Conservation (phyloP, 2,797 vertebrate genomes). For the Sebastes taczanowskii region DNA sequence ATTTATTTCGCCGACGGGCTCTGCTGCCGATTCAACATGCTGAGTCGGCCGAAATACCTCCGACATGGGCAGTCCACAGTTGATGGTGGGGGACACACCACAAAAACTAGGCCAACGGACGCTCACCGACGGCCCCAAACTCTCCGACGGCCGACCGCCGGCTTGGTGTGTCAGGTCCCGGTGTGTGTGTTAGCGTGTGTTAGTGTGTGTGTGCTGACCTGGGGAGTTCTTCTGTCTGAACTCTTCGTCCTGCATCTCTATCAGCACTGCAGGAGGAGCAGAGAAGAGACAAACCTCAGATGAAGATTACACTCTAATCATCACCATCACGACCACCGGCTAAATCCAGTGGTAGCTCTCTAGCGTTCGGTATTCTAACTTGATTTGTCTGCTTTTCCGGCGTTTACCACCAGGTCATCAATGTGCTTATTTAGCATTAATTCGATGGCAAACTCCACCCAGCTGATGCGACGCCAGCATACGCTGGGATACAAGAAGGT, state of each 20-base stretch:
- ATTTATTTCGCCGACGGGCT: no score
- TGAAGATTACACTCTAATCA: neutral
- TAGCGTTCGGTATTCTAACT: neutral
- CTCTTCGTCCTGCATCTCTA: constrained; percentile 89
- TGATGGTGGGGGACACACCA: no score
- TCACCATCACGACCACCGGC: neutral
- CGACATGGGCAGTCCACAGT: rapidly evolving
- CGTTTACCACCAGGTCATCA: neutral
- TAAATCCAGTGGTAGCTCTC: neutral
- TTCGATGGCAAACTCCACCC: neutral
- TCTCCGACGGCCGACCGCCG: no score
- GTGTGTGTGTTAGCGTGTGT: neutral
- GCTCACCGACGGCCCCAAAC: no score
- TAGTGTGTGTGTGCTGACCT: constrained; percentile 74
- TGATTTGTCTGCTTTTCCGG: neutral
- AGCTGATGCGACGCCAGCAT: neutral
- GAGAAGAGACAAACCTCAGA: constrained; percentile 54
- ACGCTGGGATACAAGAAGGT: neutral
- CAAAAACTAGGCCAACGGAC: no score
- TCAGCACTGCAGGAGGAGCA: constrained; percentile 80
- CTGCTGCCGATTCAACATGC: no score
- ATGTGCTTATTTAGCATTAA: neutral
- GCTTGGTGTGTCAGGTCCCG: no score
- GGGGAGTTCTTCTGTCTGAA: constrained; percentile 86
- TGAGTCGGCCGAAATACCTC: no score